Percentiles rank a stretch among this genome's conserved stretches.
These are phyloP conservation scores for Chiropotes sagulatus DNA, from an alignment of 2,797 vertebrate genomes.

Conservation along the genomic window DNA sequence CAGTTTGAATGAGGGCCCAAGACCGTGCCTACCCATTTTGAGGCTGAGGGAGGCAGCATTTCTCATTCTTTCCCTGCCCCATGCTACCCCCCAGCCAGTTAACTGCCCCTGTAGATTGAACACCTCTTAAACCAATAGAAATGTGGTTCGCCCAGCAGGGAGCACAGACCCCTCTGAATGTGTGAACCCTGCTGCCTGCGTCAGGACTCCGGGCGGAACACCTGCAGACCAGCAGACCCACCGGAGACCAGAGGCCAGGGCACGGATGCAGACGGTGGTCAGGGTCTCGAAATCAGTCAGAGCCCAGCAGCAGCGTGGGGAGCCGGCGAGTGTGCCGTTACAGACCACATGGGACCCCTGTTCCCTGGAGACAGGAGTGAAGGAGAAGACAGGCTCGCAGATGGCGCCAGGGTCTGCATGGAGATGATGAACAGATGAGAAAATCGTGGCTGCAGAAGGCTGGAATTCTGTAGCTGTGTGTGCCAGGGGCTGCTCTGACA, in stretches of 20 bases:
- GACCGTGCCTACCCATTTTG: background rate
- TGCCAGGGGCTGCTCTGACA: background rate
- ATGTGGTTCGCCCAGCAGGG: background rate
- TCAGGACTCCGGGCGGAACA: no score
- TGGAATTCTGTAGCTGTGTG: background rate
- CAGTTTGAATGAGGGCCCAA: no score
- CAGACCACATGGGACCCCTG: rapidly evolving
- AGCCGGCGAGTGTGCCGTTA: rapidly evolving
- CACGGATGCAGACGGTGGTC: background rate
- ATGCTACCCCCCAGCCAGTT: rapidly evolving
- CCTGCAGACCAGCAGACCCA: rapidly evolving
- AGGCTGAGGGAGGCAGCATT: no score
- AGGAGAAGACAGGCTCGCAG: no score
- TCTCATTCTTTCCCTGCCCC: background rate
- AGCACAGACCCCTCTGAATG: no score
- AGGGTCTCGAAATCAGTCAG: rapidly evolving
- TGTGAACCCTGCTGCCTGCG: rapidly evolving
- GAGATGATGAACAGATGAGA: background rate
- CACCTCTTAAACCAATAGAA: background rate
- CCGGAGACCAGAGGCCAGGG: background rate
- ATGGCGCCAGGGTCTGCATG: background rate
- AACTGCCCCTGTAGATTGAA: background rate
- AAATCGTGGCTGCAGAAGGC: background rate
- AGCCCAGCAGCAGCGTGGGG: background rate
- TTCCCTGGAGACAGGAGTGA: rapidly evolving